A percentile compares a stretch with the other conserved stretches of the same genome.
Evolutionary conservation across 2,797 vertebrate genomes (phyloP).

Genomic region (Apogon hyalosoma): DNA sequence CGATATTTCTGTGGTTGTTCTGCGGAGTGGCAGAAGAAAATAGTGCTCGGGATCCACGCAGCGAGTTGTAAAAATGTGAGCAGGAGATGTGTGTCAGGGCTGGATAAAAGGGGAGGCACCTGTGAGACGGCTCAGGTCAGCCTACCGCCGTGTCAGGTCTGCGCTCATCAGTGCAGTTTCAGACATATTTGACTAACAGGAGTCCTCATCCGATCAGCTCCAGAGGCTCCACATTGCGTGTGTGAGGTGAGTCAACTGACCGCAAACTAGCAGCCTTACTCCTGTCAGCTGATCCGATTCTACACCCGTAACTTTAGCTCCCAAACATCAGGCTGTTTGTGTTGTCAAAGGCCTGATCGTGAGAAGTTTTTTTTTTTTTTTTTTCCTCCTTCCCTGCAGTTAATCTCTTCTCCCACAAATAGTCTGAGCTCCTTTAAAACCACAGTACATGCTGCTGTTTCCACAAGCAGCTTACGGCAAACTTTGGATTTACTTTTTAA

Average conservation of each 20-base stretch:
- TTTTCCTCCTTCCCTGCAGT: conserved; percentile 27
- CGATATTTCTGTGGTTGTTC: conserved; percentile 51
- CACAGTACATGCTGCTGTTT: conserved; percentile 2
- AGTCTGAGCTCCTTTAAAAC: conserved; percentile 6
- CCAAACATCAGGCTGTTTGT: conserved; percentile 12
- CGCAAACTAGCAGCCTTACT: not conserved
- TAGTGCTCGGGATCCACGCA: conserved; percentile 12
- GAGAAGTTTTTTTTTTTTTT: conserved; percentile 44
- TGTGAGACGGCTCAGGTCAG: conserved; percentile 58
- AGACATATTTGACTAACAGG: conserved; percentile 63
- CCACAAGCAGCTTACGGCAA: conserved; percentile 1
- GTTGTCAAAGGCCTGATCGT: conserved; percentile 23
- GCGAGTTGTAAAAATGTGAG: conserved; percentile 33
- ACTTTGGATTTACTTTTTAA: not conserved
- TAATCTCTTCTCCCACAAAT: conserved; percentile 13
- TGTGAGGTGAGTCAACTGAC: conserved; percentile 61
- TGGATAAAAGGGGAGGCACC: conserved; percentile 64
- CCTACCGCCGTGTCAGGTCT: conserved; percentile 63
- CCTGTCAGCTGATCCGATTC: conserved; percentile 35
- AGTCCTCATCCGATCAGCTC: conserved; percentile 52
- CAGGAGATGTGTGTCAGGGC: conserved; percentile 13
- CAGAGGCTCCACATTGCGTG: conserved; percentile 39
- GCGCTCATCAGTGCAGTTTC: conserved; percentile 56
- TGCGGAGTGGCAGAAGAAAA: conserved; percentile 21
- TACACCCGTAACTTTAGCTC: conserved; percentile 40